phyloP scores from a whole-genome alignment of 2,113 vertebrate species.

The Hystrix brachyura region DNA sequence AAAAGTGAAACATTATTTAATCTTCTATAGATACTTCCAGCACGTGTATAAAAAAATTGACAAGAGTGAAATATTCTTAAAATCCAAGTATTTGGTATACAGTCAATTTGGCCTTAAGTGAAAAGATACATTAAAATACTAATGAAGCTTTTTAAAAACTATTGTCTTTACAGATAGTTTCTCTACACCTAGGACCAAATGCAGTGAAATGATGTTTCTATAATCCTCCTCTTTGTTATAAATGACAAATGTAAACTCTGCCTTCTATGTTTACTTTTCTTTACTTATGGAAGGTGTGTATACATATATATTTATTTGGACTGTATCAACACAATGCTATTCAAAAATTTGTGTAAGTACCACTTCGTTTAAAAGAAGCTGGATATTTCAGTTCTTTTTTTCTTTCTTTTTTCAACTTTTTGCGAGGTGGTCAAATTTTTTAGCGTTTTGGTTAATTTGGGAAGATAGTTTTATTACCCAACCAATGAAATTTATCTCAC shows the following conservation, averaged over 20 bases:
- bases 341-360: constrained; percentile 6
- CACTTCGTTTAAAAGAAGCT: not conserved
- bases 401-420: not conserved
- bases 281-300: not conserved
- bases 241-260: not conserved
- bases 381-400: not conserved
- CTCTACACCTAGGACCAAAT: not conserved
- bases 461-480: not conserved
- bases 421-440: not conserved
- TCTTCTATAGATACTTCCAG: constrained; percentile 4
- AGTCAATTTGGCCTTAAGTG: not conserved
- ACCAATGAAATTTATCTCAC: constrained; percentile 27
- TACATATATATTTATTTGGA: constrained; percentile 22
- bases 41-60: constrained; percentile 24
- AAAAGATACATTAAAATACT: not conserved
- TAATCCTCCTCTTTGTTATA: not conserved
- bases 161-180: not conserved
- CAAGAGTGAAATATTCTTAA: constrained; percentile 27
- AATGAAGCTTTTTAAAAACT: constrained; percentile 22
- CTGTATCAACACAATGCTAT: not conserved
- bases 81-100: constrained; percentile 4
- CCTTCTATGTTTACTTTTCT: not conserved
- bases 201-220: not conserved
- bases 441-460: constrained; percentile 46
- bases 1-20: constrained; percentile 20